Conservation (phyloP, 2,797 vertebrate species). For the Poecilia velifera region DNA sequence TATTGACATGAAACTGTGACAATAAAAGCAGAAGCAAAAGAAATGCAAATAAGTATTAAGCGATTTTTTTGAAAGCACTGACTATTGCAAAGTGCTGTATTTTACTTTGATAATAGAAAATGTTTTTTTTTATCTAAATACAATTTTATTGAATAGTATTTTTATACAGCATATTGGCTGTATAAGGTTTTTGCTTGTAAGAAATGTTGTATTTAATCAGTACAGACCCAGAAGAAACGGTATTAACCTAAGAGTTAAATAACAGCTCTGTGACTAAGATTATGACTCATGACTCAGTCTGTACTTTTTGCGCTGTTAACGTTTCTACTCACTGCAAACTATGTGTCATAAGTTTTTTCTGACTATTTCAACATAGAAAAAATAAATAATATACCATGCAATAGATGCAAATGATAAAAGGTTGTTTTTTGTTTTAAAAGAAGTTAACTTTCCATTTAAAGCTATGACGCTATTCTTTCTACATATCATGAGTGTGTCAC, state of each 20-base stretch:
- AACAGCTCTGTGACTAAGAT: slow-evolving; percentile 13
- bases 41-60: background rate
- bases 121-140: no score
- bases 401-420: background rate
- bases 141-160: no score
- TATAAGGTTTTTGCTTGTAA: background rate
- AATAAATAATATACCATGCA: background rate
- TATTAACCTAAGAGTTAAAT: background rate
- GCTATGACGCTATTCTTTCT: slow-evolving; percentile 12
- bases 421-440: background rate
- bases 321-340: slow-evolving; percentile 1
- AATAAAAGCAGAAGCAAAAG: background rate
- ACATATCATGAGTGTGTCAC: slow-evolving; percentile 26
- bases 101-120: background rate
- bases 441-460: background rate
- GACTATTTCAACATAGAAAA: slow-evolving; percentile 12
- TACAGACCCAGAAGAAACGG: background rate
- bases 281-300: slow-evolving; percentile 3
- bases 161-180: background rate
- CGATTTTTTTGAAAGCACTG: background rate
- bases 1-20: background rate
- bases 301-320: background rate
- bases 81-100: background rate
- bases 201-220: background rate
- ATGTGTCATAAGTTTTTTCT: slow-evolving; percentile 2